Conservation (phyloP, 2,113 vertebrate genomes). For the Chionodraco myersi region DNA sequence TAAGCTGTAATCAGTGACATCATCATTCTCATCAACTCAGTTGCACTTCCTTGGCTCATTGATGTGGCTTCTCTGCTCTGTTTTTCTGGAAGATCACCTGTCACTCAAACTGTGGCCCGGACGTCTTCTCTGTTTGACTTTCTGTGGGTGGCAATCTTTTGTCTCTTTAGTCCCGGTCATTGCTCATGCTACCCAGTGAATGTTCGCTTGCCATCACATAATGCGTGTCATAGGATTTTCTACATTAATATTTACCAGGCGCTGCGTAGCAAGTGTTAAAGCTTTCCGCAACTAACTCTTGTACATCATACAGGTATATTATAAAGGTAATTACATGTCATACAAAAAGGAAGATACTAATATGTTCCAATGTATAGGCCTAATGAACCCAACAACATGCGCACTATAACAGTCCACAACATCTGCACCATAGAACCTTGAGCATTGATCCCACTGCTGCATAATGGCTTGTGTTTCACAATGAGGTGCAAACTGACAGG, state of each 20-base stretch:
- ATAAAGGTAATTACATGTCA: not conserved
- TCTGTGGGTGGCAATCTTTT: conserved; percentile 28
- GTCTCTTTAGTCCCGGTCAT: conserved; percentile 6
- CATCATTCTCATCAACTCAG: not conserved
- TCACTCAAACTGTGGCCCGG: conserved; percentile 48
- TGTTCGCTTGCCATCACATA: conserved; percentile 2
- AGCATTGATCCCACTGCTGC: not conserved
- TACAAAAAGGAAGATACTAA: not conserved
- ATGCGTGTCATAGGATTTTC: not conserved
- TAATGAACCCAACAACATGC: too few species aligned
- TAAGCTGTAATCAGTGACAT: conserved; percentile 35
- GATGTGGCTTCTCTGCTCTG: not conserved
- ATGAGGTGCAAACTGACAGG: not conserved
- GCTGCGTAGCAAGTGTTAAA: not conserved
- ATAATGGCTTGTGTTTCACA: not conserved
- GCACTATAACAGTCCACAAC: not conserved
- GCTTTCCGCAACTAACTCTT: not conserved
- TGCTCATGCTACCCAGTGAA: not conserved
- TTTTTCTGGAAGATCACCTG: conserved; percentile 34
- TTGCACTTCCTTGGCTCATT: conserved; percentile 9
- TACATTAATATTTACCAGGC: not conserved
- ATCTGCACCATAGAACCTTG: not conserved
- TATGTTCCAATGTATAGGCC: not conserved
- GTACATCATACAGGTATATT: not conserved
- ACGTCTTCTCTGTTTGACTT: conserved; percentile 13